Conservation (phyloP, 2,113 vertebrate genomes). For the Phodopus roborovskii region DNA sequence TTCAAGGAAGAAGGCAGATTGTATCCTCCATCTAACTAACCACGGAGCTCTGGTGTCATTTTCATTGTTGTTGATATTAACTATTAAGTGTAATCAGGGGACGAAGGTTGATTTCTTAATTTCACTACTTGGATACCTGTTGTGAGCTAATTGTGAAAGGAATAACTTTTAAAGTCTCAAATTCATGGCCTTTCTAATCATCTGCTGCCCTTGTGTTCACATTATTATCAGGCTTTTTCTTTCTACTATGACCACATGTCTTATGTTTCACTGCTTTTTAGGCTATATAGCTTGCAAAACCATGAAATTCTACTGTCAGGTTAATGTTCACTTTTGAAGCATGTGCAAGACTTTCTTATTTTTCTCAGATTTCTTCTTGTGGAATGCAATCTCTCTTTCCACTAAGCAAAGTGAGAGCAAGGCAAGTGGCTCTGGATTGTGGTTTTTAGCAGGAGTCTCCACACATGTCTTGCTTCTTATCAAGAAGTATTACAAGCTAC, state of each 20-base stretch:
- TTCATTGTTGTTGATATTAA: background rate
- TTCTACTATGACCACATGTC: background rate
- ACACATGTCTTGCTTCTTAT: background rate
- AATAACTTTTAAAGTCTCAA: background rate
- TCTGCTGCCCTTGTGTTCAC: background rate
- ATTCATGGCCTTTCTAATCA: background rate
- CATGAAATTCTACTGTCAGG: background rate
- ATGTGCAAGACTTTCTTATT: background rate
- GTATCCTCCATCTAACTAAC: background rate
- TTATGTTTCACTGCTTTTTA: background rate
- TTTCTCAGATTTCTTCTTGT: background rate
- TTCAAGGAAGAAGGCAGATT: background rate
- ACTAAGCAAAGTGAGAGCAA: background rate
- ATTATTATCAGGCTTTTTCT: background rate
- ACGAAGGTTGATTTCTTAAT: background rate
- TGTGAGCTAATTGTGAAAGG: background rate
- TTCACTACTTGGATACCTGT: background rate
- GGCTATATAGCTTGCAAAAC: background rate
- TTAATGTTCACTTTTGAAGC: background rate
- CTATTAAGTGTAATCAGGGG: background rate
- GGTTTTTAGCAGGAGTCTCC: background rate
- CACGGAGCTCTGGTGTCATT: constrained; percentile 20
- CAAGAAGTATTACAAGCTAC: background rate
- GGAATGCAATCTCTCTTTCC: background rate
- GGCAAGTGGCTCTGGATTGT: background rate